Percentiles rank a stretch among this genome's conserved stretches.
phyloP scores from a whole-genome alignment of 2,113 vertebrate species.

The Istiophorus platypterus region DNA sequence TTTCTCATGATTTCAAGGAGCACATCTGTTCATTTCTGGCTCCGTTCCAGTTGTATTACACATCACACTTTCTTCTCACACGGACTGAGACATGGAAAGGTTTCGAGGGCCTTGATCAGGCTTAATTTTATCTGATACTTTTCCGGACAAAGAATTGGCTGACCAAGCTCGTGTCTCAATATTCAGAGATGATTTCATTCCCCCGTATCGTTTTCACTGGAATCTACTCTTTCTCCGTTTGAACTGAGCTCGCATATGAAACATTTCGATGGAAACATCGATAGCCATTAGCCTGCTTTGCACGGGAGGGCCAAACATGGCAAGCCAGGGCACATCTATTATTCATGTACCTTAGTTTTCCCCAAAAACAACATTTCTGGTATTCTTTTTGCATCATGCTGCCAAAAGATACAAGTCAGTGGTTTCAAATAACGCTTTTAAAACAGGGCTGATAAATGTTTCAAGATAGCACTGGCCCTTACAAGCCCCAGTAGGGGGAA shows the following conservation, averaged over 20 bases:
- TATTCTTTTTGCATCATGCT: constrained; percentile 65
- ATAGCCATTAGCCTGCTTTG: constrained; percentile 75
- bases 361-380: constrained; percentile 71
- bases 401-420: constrained; percentile 62
- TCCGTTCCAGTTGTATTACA: constrained; percentile 42
- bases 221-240: constrained; percentile 63
- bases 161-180: constrained; percentile 70
- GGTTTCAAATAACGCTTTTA: constrained; percentile 70
- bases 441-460: constrained; percentile 68
- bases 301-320: constrained; percentile 70
- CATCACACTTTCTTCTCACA: constrained; percentile 53
- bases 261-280: constrained; percentile 79
- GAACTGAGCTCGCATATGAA: constrained; percentile 72
- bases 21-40: constrained; percentile 71
- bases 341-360: constrained; percentile 73
- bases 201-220: constrained; percentile 61
- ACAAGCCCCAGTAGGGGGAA: constrained; percentile 42
- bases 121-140: constrained; percentile 75
- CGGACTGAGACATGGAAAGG: constrained; percentile 47
- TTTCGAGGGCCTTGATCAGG: constrained; percentile 50
- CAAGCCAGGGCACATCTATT: constrained; percentile 73
- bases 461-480: constrained; percentile 46
- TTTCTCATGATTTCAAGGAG: constrained; percentile 58
- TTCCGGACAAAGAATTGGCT: constrained; percentile 67
- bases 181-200: constrained; percentile 75